Base-by-base conservation (phyloP, 2,888 invertebrate species). In the Cephus runcator region DNA sequence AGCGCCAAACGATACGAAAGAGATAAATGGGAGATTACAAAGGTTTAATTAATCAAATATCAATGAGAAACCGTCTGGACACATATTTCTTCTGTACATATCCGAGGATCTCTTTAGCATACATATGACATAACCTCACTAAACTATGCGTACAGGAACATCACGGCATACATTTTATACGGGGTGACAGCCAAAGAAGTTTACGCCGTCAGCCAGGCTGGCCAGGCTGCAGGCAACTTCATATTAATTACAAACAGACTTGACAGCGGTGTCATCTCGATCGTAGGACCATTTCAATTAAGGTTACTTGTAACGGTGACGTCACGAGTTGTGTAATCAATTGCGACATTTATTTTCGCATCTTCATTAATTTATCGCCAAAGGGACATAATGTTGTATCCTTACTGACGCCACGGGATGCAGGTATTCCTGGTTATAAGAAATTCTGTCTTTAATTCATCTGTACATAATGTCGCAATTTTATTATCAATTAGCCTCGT, bases 81-180 rank as follows among this genome's bases (percentile, higher is more conserved):
- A 76, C 83, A 86, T 87, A 87, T 86, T 85, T 82, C 83, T 85
- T 81, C 80, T 88, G 87, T 88, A 88, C 86, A 88, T 88, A 88
- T 87, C 88, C 86, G 78, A 82, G 78, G 82, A 75, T 34, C 73
- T 40, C 34, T 40, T 68, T 33, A n/a, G 73, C 73, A 35, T 74
- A 35, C 36, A 11, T 56, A 68, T 35, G 11, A 74, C 11, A 35
- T 35, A 35, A 30, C 34, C 35, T 34, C 4, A 34, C 23, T 12
- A 34, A 35, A 34, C 6, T 74, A n/a, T 68, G 12, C 35, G 23
- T 68, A 69, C 69, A 12, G n/a, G 69, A 31, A 30, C 31, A 75
- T 68, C 30, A 12, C 33, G 15, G 4, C 30, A 31, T 36, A 36
- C 30, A 30, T 76, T 76, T 76, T 71, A 23, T 74, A 71, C 76